A percentile compares a stretch with the other conserved stretches of the same genome.
Evolutionary conservation across 2,113 vertebrate genomes (phyloP).

Genomic region (Alexandromys fortis): DNA sequence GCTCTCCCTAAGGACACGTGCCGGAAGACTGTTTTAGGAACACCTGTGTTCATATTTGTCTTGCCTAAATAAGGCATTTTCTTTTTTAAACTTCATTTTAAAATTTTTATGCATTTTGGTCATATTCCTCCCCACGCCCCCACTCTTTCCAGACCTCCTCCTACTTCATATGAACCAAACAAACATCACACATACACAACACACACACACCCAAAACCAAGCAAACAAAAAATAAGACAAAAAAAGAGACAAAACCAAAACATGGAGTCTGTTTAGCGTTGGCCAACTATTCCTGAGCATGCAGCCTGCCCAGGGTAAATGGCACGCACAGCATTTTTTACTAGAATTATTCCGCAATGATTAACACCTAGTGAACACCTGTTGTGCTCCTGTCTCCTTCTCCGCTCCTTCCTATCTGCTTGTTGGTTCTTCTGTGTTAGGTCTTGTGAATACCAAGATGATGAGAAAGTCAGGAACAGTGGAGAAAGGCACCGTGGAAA

Average conservation of each 20-base stretch:
- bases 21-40: not conserved
- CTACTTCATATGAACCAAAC: not conserved
- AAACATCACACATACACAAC: not conserved
- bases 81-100: not conserved
- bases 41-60: not conserved
- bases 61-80: not conserved
- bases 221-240: not conserved
- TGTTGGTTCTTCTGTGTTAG: not conserved
- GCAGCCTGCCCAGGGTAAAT: not conserved
- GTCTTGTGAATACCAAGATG: not conserved
- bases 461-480: conserved; percentile 18
- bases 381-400: not conserved
- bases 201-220: not conserved
- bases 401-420: not conserved
- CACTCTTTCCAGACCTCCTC: not conserved
- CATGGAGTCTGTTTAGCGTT: not conserved
- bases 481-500: not conserved
- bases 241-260: not conserved
- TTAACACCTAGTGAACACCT: conserved; percentile 2
- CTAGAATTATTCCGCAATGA: not conserved
- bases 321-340: not conserved
- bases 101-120: not conserved
- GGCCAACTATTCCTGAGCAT: not conserved
- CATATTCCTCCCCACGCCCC: not conserved
- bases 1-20: not conserved